Evolutionary conservation across 2,797 vertebrate genomes (phyloP).

Genomic region (Neosilurus mollespiculum): DNA sequence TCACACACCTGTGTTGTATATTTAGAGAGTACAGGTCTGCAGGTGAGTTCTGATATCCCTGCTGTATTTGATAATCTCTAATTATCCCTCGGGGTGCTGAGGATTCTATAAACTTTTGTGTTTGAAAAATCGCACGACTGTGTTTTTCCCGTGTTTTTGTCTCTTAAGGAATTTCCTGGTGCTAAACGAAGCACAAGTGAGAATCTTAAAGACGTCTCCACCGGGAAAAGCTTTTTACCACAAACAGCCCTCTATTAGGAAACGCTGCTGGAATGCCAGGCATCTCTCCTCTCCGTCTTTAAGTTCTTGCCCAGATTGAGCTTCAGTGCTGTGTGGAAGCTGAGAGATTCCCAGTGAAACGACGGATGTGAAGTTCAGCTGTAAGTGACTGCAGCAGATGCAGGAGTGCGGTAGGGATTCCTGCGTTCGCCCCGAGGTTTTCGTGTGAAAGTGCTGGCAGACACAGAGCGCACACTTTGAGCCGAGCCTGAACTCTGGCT

Average conservation of each 20-base stretch:
- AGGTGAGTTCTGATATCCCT: too few relatives aligned
- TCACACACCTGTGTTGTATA: not conserved
- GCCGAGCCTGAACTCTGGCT: conserved; percentile 70
- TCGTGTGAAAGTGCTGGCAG: conserved; percentile 52
- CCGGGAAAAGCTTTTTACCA: not conserved
- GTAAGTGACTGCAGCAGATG: conserved; percentile 55
- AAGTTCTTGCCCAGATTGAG: conserved; percentile 30
- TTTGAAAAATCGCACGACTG: not conserved
- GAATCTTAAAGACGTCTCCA: not conserved
- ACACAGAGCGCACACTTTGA: conserved; percentile 46
- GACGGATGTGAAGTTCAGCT: conserved; percentile 21
- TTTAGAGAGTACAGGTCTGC: too few relatives aligned
- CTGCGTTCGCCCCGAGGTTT: conserved; percentile 52
- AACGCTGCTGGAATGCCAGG: conserved; percentile 29
- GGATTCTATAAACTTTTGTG: not conserved
- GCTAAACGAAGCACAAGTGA: not conserved
- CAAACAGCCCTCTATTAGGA: conserved; percentile 11
- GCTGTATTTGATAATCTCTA: too few relatives aligned
- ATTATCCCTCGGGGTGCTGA: too few relatives aligned
- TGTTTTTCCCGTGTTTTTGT: not conserved
- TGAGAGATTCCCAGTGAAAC: not conserved
- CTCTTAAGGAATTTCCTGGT: not conserved
- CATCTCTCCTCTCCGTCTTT: not conserved
- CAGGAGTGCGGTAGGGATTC: conserved; percentile 29
- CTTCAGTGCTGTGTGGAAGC: not conserved